Evolutionary conservation across 2,113 vertebrate genomes (phyloP).

Genomic region (Rhea pennata): DNA sequence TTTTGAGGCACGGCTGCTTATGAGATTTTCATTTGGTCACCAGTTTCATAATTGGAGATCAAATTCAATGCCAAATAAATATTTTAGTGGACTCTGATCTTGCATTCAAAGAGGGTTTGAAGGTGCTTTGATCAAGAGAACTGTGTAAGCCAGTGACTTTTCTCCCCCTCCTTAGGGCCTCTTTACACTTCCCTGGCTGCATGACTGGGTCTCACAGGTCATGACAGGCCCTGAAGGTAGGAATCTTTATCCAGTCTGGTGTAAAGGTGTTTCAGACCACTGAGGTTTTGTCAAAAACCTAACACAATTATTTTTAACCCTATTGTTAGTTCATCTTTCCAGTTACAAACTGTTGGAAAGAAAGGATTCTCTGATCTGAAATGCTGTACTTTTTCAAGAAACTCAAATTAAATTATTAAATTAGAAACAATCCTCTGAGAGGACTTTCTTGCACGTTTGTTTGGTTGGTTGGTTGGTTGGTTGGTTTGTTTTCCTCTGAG

Average conservation of each 20-base stretch:
- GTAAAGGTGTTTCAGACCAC: not conserved
- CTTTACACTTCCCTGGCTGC: not conserved
- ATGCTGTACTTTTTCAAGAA: not conserved
- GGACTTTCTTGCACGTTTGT: not conserved
- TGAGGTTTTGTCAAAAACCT: not conserved
- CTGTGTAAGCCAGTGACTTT: not conserved
- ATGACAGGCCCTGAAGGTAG: not conserved
- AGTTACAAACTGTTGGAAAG: not conserved
- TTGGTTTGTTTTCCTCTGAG: not conserved
- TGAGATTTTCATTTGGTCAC: not conserved
- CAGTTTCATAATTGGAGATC: not conserved
- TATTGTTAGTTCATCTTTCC: not conserved
- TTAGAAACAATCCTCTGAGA: not conserved
- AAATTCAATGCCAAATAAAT: not conserved
- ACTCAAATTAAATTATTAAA: not conserved
- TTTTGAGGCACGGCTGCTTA: not conserved
- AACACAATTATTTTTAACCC: not conserved
- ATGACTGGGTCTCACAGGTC: not conserved
- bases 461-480: too few relatives aligned
- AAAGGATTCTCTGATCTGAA: not conserved
- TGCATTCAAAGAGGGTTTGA: not conserved
- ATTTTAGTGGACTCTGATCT: not conserved
- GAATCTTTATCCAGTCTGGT: not conserved
- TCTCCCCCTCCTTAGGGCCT: not conserved
- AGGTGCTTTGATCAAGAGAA: not conserved